These are phyloP conservation scores for Muscicapa striata DNA, from an alignment of 2,797 vertebrate species.

Conservation along the genomic window DNA sequence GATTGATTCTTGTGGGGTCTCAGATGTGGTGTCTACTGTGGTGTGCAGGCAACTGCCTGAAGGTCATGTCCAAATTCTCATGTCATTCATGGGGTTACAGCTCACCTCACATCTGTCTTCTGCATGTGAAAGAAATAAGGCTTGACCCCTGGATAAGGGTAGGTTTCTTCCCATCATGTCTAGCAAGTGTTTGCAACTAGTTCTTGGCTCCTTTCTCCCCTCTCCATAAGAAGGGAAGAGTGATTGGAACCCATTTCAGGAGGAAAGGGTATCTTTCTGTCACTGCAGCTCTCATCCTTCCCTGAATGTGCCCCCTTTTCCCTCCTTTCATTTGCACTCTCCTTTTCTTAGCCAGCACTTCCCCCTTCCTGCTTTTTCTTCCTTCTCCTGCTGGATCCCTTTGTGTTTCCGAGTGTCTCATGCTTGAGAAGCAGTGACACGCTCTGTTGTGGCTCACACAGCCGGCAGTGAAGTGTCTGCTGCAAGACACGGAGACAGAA, in stretches of 20 bases:
- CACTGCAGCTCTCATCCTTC: not conserved
- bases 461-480: conserved; percentile 53
- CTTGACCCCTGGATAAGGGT: not conserved
- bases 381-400: not conserved
- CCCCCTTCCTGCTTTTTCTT: not conserved
- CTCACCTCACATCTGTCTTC: not conserved
- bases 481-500: conserved; percentile 58
- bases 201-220: not conserved
- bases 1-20: not conserved
- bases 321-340: not conserved
- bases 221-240: not conserved
- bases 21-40: not conserved
- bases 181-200: not conserved
- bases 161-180: not conserved
- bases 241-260: not conserved
- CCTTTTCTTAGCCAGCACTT: not conserved
- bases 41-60: not conserved
- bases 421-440: conserved; percentile 8
- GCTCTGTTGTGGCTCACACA: conserved; percentile 51
- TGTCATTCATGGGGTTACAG: not conserved
- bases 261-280: not conserved
- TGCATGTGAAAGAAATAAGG: not conserved
- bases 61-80: not conserved
- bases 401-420: conserved; percentile 6
- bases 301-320: not conserved